Evolutionary conservation across 2,113 vertebrate genomes (phyloP).

Genomic region (Promerops cafer): DNA sequence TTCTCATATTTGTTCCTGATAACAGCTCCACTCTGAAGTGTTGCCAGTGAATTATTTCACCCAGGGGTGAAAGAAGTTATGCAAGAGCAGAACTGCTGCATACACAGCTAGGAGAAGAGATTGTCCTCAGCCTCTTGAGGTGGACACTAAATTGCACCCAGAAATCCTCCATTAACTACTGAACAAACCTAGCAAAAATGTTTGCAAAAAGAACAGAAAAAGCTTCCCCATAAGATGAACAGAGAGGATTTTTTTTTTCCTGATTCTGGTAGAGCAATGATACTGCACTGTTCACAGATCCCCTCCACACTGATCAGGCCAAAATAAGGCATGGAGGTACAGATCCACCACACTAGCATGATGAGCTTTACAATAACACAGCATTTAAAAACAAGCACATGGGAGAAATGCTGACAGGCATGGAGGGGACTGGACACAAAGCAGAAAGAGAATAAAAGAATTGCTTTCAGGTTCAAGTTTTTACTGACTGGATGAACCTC

Average conservation of each 20-base stretch:
- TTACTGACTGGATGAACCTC: neutral
- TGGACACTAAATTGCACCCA: neutral
- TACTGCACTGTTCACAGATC: neutral
- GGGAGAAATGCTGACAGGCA: neutral
- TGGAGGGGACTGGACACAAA: neutral
- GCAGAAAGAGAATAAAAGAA: neutral
- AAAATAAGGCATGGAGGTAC: fast-evolving
- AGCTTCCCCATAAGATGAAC: neutral
- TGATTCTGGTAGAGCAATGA: neutral
- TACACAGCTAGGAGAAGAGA: neutral
- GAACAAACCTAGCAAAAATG: neutral
- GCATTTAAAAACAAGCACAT: neutral
- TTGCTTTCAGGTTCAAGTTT: neutral
- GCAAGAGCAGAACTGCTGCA: neutral
- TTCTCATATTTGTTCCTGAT: neutral
- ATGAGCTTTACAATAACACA: neutral
- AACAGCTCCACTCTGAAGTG: neutral
- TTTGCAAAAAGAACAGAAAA: neutral
- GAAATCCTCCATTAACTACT: neutral
- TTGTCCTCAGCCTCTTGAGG: neutral
- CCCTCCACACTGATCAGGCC: neutral
- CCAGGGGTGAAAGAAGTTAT: neutral
- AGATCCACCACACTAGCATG: neutral
- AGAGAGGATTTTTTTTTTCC: neutral
- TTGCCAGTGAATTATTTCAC: neutral